Evolutionary conservation across 2,888 invertebrate species (phyloP).

Genomic region (Melipona beecheii): DNA sequence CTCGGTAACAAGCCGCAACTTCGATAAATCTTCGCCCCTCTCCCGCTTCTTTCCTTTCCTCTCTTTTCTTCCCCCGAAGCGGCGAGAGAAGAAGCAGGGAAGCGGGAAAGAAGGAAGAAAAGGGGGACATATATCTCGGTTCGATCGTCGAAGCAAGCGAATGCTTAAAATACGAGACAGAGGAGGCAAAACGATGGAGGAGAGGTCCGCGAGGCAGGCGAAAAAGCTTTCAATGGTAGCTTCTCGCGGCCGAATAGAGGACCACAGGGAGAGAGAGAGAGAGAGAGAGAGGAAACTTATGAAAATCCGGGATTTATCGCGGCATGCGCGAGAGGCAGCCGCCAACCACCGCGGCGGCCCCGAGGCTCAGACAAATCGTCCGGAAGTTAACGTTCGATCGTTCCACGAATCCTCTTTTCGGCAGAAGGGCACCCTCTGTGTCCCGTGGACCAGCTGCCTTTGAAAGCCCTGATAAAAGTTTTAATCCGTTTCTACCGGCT

Average conservation of each 20-base stretch:
- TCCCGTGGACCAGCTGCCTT: constrained; percentile 35
- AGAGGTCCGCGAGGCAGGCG: constrained; percentile 6
- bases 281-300: constrained; percentile 69
- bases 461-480: constrained; percentile 32
- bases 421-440: constrained; percentile 20
- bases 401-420: constrained; percentile 58
- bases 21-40: constrained; percentile 73
- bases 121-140: constrained; percentile 29
- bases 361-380: constrained; percentile 78
- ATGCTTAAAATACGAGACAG: constrained; percentile 23
- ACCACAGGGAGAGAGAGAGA: neutral
- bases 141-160: constrained; percentile 43
- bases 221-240: constrained; percentile 23
- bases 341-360: constrained; percentile 48
- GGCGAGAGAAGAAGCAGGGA: neutral
- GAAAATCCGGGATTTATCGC: constrained; percentile 78
- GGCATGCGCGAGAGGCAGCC: constrained; percentile 60
- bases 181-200: neutral
- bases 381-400: constrained; percentile 78
- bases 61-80: neutral
- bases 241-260: neutral
- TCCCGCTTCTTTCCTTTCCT: constrained; percentile 16
- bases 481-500: constrained; percentile 40
- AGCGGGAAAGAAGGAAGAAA: neutral
- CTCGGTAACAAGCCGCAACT: constrained; percentile 75